Conservation (phyloP, 1,140 invertebrate species). For the Zophobas morio region DNA sequence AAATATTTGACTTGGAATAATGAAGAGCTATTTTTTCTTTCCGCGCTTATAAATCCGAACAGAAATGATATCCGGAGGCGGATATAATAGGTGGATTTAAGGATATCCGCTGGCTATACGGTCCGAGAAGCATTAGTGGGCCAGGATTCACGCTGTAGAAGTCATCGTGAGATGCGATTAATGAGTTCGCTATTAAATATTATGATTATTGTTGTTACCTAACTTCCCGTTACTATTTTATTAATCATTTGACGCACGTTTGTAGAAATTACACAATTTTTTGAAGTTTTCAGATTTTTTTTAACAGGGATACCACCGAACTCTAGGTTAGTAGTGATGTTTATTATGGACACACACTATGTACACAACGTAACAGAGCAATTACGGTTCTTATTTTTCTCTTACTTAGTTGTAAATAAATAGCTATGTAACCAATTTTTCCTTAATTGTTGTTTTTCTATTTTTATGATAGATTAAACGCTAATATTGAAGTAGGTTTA, state of each 20-base stretch:
- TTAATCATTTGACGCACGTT: neutral
- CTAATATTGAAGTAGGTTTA: too few relatives aligned
- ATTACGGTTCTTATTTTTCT: too few relatives aligned
- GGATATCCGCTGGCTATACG: conserved; percentile 52
- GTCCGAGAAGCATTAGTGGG: conserved; percentile 46
- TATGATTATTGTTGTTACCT: conserved; percentile 42
- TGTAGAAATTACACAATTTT: neutral
- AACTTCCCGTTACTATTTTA: conserved; percentile 28
- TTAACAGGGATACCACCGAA: too few relatives aligned
- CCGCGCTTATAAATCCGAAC: conserved; percentile 7
- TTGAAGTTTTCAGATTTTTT: too few relatives aligned
- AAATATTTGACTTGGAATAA: conserved; percentile 29
- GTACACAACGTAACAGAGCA: too few relatives aligned
- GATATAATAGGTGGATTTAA: conserved; percentile 48
- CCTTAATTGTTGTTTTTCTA: too few relatives aligned
- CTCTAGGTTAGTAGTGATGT: too few relatives aligned
- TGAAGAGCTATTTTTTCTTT: conserved; percentile 23
- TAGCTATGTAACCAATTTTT: too few relatives aligned
- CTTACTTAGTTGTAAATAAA: too few relatives aligned
- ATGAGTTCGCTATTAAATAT: conserved; percentile 26
- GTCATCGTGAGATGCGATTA: conserved; percentile 46
- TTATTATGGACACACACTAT: too few relatives aligned
- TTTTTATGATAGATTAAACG: too few relatives aligned
- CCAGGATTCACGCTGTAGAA: conserved; percentile 52
- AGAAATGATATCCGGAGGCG: conserved; percentile 25